Base-by-base conservation (phyloP, 2,888 invertebrate genomes). In the Chrysodeixis includens region DNA sequence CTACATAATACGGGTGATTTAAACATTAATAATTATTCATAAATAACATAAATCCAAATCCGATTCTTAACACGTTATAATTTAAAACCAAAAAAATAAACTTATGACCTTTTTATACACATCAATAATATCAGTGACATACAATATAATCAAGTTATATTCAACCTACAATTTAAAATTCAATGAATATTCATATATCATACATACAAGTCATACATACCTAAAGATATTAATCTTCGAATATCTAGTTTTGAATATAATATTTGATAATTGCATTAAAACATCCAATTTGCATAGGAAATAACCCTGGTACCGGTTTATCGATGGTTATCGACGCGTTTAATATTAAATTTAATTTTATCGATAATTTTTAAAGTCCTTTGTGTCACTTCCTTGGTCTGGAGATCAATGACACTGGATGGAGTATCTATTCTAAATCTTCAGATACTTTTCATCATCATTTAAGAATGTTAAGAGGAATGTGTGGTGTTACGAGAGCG, bases 131-230 rank as follows among this genome's bases (percentile, higher is more conserved):
- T 0, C n/a, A n/a, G 40, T n/a, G 40, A 40, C 40, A 35, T 35
- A 40, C 40, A n/a, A 40, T n/a, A 40, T 40, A 26, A 26, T 40
- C 40, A n/a, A 40, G 40, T 40, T n/a, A 40, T n/a, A 40, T 20
- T 14, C 52, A 52, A 22, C 22, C 22, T 49, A 22, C 56, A 59
- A 61, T 79, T 75, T 69, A 63, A 53, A 71, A 44, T 30, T 14
- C n/a, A 64, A 70, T 79, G 77, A 82, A 79, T 79, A 82, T 79
- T 79, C 77, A 79, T 79, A 64, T n/a, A n/a, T n/a, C n/a, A n/a
- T n/a, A n/a, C n/a, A n/a, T 3, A 56, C 3, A 66, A 26, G 26
- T 26, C 0, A 6, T 40, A 40, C 40, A 40, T 40, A 40, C 40
- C 40, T 54, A 40, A 53, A 26, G 54, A 63, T 61, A 82, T 82